These are phyloP conservation scores for Loripinus fragilis DNA, from an alignment of 2,888 invertebrate genomes.

Conservation along the genomic window DNA sequence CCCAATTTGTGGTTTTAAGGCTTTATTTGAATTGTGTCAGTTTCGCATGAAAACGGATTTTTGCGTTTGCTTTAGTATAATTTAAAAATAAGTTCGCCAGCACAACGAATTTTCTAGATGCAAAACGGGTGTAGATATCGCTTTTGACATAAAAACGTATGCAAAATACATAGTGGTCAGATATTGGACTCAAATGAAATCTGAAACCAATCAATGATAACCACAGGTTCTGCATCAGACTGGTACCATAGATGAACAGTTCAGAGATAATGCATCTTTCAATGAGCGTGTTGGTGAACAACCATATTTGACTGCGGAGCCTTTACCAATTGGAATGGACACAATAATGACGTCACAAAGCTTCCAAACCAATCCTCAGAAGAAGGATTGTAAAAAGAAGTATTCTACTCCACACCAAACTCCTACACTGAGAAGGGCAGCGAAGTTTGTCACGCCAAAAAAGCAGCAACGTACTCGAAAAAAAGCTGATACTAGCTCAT, in stretches of 20 bases:
- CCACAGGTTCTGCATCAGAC: neutral
- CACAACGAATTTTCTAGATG: too few species aligned
- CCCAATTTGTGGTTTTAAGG: too few species aligned
- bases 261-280: neutral
- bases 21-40: too few species aligned
- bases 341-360: constrained; percentile 8
- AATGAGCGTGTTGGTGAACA: neutral
- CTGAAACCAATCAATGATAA: neutral
- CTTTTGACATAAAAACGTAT: too few species aligned
- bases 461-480: constrained; percentile 26
- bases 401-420: constrained; percentile 2
- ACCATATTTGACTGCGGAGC: neutral
- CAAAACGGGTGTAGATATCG: too few species aligned
- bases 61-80: too few species aligned
- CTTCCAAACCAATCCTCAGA: neutral
- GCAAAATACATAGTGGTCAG: too few species aligned
- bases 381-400: neutral
- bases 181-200: neutral
- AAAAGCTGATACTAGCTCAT: constrained; percentile 34
- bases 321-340: neutral
- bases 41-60: too few species aligned
- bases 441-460: constrained; percentile 26
- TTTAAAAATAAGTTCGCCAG: too few species aligned
- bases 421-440: constrained; percentile 25
- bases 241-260: neutral